Evolutionary conservation across 2,797 vertebrate genomes (phyloP), one percentile per base, ranked within the genome.

Genomic region (Pangasius macronema): DNA sequence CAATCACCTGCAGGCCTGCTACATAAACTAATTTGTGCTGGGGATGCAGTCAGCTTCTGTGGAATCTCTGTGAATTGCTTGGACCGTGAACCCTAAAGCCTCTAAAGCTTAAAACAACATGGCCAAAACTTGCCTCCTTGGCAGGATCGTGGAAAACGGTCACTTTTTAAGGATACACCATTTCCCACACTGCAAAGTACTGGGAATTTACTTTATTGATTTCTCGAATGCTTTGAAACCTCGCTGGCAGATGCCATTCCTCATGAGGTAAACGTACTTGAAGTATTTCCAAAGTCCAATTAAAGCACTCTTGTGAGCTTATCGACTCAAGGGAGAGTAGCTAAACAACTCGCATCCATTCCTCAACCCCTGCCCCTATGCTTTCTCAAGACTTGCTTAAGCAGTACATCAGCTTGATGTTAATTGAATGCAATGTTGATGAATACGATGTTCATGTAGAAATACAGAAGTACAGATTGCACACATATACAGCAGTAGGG

Each of bases 311-410:
- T 87, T 85, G 76, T 89, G 86, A 87, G 86, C 87, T 89, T 89
- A 87, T 83, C 49, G 55, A 82, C 82, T 87, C 88, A 84, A 57
- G 88, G 90, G 88, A 91, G 80, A 51, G 53, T 76, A 82, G 87
- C 87, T 87, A 68, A 91, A 87, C 86, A 91, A 85, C n/a, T 0
- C 24, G 53, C 73, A 83, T 86, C 81, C 49, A 83, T 85, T 88
- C 88, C 79, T 76, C 83, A 88, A 85, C 53, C 63, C 83, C 75
- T 63, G 76, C 30, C 70, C 85, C 75, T 49, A 24, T 61, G 83
- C 27, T 86, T 91, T 91, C 82, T 85, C 86, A 89, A 85, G 88
- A 86, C 90, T 88, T 24, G 59, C 36, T n/a, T 83, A 85, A 85
- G 63, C 86, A 77, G 61, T 51, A 86, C 20, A 77, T 76, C 70